Percentiles rank a stretch among this genome's conserved stretches.
Conservation (phyloP, 2,888 invertebrate genomes). For the Caenorhabditis sp. region DNA sequence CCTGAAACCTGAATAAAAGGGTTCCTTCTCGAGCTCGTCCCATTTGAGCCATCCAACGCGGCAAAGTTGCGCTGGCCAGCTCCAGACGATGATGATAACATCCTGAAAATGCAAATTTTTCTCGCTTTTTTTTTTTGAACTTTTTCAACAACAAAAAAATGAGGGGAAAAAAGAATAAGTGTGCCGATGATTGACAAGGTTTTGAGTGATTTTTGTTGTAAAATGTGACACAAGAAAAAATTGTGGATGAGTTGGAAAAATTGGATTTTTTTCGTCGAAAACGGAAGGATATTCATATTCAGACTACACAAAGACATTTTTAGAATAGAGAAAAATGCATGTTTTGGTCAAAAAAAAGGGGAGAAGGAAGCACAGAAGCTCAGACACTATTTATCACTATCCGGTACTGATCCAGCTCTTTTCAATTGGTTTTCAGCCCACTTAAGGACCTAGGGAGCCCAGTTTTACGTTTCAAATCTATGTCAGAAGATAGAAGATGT, state of each 20-base stretch:
- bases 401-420: too few species aligned
- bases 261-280: background rate
- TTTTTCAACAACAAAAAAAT: background rate
- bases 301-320: background rate
- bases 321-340: background rate
- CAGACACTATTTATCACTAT: too few species aligned
- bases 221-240: background rate
- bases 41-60: conserved; percentile 36
- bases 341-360: too few species aligned
- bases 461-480: too few species aligned
- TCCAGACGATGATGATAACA: conserved; percentile 26
- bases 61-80: conserved; percentile 26
- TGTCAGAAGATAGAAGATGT: too few species aligned
- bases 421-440: too few species aligned
- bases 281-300: too few species aligned
- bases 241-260: background rate
- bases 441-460: too few species aligned
- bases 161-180: conserved; percentile 7
- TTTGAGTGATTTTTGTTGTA: background rate
- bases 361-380: too few species aligned
- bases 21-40: conserved; percentile 35
- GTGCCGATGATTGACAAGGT: conserved; percentile 32
- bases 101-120: background rate
- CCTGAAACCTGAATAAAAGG: conserved; percentile 30
- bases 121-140: conserved; percentile 11